Conservation (phyloP, 2,113 vertebrate genomes). For the Brachyhypopomus gauderio region DNA sequence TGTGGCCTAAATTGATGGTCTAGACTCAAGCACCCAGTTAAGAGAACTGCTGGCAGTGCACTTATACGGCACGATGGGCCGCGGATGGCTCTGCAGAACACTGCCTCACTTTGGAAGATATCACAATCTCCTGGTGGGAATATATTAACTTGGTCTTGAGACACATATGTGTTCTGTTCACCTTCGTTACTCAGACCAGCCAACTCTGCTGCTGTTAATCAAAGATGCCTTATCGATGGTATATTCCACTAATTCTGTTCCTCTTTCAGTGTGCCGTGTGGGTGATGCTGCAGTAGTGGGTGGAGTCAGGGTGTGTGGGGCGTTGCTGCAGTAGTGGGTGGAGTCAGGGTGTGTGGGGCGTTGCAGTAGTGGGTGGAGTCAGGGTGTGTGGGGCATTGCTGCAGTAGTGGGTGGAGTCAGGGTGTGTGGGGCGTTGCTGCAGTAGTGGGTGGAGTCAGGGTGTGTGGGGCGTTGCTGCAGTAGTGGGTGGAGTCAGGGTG, state of each 20-base stretch:
- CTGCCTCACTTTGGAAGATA: conserved; percentile 61
- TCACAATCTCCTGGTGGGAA: conserved; percentile 68
- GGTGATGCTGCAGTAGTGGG: background rate
- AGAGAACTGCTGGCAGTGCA: conserved; percentile 3
- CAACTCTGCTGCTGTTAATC: conserved; percentile 8
- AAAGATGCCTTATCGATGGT: conserved; percentile 31
- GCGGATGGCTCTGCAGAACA: background rate
- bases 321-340: background rate
- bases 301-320: background rate
- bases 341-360: background rate
- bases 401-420: background rate
- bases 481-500: too few relatives aligned
- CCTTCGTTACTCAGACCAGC: conserved; percentile 61
- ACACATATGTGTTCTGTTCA: conserved; percentile 57
- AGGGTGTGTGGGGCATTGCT: too few relatives aligned
- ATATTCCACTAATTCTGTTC: background rate
- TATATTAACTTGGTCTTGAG: conserved; percentile 66
- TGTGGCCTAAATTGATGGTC: background rate
- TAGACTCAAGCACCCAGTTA: background rate
- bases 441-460: background rate
- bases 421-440: background rate
- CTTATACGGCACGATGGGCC: conserved; percentile 13
- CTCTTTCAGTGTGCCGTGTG: background rate
- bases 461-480: too few relatives aligned
- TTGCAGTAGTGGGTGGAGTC: too few relatives aligned